phyloP scores from a whole-genome alignment of 2,113 vertebrate genomes.

The Microcebus tavaratra region DNA sequence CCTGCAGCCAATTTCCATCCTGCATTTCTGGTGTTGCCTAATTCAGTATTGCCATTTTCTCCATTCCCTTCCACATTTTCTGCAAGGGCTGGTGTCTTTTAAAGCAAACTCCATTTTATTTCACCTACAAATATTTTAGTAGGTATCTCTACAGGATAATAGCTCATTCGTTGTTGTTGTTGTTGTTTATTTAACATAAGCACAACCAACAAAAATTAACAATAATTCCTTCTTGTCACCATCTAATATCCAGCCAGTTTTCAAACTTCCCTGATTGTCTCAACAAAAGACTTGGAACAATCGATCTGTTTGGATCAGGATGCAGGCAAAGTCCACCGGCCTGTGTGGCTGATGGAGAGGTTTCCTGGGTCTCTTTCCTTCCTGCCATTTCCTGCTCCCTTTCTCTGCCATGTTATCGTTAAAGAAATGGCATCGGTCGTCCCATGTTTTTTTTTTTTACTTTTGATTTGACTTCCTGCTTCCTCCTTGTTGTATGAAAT shows the following conservation, averaged over 20 bases:
- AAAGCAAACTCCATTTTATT: neutral
- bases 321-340: rapidly evolving
- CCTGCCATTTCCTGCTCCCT: neutral
- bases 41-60: neutral
- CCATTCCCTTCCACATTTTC: neutral
- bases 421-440: neutral
- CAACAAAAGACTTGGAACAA: neutral
- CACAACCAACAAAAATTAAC: neutral
- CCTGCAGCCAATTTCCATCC: neutral
- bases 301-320: neutral
- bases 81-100: neutral
- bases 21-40: neutral
- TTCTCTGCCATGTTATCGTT: neutral
- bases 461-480: neutral
- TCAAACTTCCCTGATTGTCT: neutral
- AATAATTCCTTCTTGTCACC: neutral
- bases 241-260: neutral
- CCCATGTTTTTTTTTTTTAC: neutral
- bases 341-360: neutral
- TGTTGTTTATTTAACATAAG: neutral
- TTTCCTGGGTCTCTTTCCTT: neutral
- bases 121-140: neutral
- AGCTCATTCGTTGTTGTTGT: neutral
- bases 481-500: neutral
- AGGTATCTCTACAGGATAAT: neutral